Percentiles rank a stretch among this genome's conserved stretches.
Conservation (phyloP, 2,113 vertebrate species). For the Scartelaos histophorus region DNA sequence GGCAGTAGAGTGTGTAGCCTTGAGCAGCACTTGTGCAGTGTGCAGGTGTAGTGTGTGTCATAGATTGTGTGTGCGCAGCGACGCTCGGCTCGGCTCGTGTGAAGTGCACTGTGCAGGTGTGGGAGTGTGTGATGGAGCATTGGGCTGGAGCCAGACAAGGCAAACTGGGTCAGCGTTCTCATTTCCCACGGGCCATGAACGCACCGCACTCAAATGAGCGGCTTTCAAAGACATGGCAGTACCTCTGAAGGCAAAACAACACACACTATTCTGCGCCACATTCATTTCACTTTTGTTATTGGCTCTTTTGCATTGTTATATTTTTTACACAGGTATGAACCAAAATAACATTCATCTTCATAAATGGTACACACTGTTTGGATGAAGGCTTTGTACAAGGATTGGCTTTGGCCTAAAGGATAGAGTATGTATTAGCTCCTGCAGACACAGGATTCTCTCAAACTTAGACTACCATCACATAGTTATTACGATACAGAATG, state of each 20-base stretch:
- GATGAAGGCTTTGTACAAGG: no score
- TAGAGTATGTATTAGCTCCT: no score
- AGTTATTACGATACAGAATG: no score
- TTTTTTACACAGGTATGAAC: no score
- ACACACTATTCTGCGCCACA: neutral
- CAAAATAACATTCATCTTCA: no score
- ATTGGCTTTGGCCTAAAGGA: no score
- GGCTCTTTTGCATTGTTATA: neutral
- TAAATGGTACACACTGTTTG: no score
- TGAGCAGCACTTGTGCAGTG: no score
- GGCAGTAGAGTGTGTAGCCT: no score
- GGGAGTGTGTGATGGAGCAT: neutral
- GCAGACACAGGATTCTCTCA: no score
- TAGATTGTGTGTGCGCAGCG: neutral
- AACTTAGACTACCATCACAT: no score
- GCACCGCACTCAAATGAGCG: neutral
- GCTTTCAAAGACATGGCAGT: neutral
- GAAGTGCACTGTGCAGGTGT: neutral
- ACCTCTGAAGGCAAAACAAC: neutral
- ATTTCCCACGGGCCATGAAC: neutral
- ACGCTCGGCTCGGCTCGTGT: neutral
- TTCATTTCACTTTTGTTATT: neutral
- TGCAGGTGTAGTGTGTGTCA: neutral
- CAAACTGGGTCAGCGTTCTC: constrained; percentile 4
- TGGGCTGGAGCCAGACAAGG: neutral